Conservation (phyloP, 2,888 invertebrate species). For the Muschampia plurimacula region DNA sequence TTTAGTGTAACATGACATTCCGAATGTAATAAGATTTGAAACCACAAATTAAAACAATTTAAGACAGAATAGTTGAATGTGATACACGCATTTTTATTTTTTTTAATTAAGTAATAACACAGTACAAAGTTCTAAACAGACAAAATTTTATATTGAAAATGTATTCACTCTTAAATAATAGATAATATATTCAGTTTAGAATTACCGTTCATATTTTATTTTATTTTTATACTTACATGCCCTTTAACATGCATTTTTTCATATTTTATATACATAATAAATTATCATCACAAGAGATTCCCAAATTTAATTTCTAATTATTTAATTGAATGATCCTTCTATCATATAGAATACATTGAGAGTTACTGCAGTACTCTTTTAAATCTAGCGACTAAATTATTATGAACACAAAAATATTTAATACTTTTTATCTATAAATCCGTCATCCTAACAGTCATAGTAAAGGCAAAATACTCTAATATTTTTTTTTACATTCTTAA, state of each 20-base stretch:
- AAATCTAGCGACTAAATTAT: neutral
- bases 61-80: neutral
- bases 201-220: neutral
- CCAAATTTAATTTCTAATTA: constrained; percentile 13
- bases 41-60: too few species aligned
- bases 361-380: constrained; percentile 2
- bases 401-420: neutral
- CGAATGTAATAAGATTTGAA: too few species aligned
- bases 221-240: neutral
- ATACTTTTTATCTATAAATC: neutral
- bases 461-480: neutral
- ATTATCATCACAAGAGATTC: constrained; percentile 31
- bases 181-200: too few species aligned
- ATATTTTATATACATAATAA: constrained; percentile 4
- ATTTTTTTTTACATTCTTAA: neutral
- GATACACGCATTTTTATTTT: neutral
- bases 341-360: constrained; percentile 13
- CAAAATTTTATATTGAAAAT: neutral
- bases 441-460: neutral
- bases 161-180: neutral
- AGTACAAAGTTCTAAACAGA: neutral
- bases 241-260: neutral
- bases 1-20: constrained; percentile 53
- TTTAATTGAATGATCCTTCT: neutral
- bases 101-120: neutral